Percentiles rank a stretch among this genome's conserved stretches.
These are phyloP conservation scores for Coccyzus lansbergi DNA, from an alignment of 2,797 vertebrate genomes.

Conservation along the genomic window DNA sequence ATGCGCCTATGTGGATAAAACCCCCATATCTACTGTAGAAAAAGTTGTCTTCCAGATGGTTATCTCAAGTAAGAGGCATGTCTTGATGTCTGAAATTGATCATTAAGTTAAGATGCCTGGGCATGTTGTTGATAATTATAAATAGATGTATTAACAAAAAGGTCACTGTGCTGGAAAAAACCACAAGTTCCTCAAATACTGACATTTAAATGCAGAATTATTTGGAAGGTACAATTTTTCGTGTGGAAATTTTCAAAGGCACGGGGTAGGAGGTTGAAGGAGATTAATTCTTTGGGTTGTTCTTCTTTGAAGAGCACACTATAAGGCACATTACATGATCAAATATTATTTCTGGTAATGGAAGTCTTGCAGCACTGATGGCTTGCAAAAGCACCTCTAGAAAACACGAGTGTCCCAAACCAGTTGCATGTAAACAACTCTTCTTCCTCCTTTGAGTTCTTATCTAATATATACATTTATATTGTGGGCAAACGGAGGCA, in stretches of 20 bases:
- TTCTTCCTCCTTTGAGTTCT: not conserved
- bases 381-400: not conserved
- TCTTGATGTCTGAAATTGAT: not conserved
- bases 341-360: not conserved
- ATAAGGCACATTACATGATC: not conserved
- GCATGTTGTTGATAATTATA: accelerated
- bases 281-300: not conserved
- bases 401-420: not conserved
- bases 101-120: not conserved
- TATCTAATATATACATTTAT: not conserved
- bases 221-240: not conserved
- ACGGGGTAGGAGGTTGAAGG: not conserved
- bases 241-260: not conserved
- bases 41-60: not conserved
- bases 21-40: accelerated
- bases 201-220: not conserved
- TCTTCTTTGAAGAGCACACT: not conserved
- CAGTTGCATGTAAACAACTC: not conserved
- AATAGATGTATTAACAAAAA: not conserved
- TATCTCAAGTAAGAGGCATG: not conserved
- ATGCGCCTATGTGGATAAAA: not conserved
- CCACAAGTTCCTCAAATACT: not conserved
- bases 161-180: not conserved
- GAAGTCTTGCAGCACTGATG: not conserved
- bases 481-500: not conserved